Evolutionary conservation across 2,888 invertebrate genomes (phyloP).

Genomic region (Pseudococcus longispinus): DNA sequence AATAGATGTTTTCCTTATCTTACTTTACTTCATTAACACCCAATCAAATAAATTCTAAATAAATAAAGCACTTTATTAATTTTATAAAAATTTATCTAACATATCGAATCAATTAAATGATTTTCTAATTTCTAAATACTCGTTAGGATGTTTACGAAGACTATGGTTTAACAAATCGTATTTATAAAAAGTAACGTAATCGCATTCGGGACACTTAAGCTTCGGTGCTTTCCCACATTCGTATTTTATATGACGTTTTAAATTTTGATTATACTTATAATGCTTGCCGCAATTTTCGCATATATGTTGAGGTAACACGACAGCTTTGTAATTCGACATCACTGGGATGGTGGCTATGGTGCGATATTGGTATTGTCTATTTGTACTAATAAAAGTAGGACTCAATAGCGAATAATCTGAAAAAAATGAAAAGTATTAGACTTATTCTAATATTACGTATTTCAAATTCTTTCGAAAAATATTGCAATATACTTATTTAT

Average conservation of each 20-base stretch:
- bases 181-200: slow-evolving; percentile 62
- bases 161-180: slow-evolving; percentile 63
- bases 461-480: not conserved
- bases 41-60: not conserved
- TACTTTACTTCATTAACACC: too few species aligned
- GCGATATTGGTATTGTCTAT: not conserved
- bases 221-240: slow-evolving; percentile 63
- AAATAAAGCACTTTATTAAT: not conserved
- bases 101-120: not conserved
- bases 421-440: slow-evolving; percentile 9
- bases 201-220: slow-evolving; percentile 63
- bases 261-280: slow-evolving; percentile 60
- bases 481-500: not conserved
- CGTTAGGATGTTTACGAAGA: slow-evolving; percentile 60
- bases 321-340: not conserved
- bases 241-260: slow-evolving; percentile 62
- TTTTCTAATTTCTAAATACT: slow-evolving; percentile 48
- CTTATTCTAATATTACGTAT: not conserved
- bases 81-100: not conserved
- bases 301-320: slow-evolving; percentile 36
- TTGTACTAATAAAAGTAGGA: not conserved
- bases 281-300: slow-evolving; percentile 59
- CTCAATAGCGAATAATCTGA: not conserved
- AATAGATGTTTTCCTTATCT: too few species aligned
- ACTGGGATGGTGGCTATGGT: not conserved